A percentile compares a stretch with the other conserved stretches of the same genome.
Evolutionary conservation across 2,888 invertebrate genomes (phyloP).

Genomic region (Cylloceria caligata): DNA sequence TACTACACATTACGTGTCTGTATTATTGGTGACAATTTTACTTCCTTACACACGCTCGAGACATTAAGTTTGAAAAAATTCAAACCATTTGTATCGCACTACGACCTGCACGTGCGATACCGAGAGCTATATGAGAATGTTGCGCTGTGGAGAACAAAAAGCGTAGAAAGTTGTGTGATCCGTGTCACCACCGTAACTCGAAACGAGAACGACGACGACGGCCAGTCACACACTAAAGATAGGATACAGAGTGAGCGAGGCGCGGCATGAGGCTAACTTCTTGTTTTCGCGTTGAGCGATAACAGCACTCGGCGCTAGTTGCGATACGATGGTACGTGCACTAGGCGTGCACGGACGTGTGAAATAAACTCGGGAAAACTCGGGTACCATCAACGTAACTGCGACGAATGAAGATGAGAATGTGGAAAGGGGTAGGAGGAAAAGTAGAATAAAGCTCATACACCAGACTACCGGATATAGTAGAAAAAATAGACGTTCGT

Average conservation of each 20-base stretch:
- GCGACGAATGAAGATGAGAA: neutral
- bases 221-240: conserved; percentile 10
- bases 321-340: conserved; percentile 13
- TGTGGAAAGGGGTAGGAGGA: neutral
- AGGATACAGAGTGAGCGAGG: conserved; percentile 14
- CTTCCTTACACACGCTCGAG: too few relatives aligned
- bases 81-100: neutral
- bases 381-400: neutral
- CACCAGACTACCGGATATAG: neutral
- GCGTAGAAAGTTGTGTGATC: conserved; percentile 72
- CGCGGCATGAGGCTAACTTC: conserved; percentile 21
- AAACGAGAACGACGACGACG: conserved; percentile 24
- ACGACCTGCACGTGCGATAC: neutral
- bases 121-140: neutral
- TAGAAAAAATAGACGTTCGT: conserved; percentile 5
- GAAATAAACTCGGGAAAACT: conserved; percentile 21
- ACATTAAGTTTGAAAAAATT: too few relatives aligned
- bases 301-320: neutral
- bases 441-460: conserved; percentile 4
- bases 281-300: conserved; percentile 34
- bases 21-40: too few relatives aligned
- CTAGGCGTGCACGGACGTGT: conserved; percentile 8
- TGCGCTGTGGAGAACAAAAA: neutral
- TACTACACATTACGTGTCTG: too few relatives aligned
- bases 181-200: conserved; percentile 71